Conservation (phyloP, 2,113 vertebrate genomes). For the Pelobates fuscus region DNA sequence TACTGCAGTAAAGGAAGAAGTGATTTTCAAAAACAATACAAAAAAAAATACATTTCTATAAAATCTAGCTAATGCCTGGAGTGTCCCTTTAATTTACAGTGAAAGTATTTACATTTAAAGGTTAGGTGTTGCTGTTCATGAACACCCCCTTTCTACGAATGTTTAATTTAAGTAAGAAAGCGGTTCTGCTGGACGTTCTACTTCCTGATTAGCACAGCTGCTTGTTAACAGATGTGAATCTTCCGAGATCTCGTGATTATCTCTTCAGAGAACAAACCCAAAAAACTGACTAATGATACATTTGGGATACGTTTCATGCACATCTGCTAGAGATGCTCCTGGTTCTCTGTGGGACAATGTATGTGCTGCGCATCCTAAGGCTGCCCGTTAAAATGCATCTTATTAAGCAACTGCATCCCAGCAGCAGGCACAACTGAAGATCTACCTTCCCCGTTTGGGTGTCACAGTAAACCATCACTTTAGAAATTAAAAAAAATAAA, state of each 20-base stretch:
- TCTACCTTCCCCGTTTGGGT: background rate
- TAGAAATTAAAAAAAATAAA: background rate
- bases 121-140: too few species aligned
- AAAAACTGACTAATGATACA: slow-evolving; percentile 15
- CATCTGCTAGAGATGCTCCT: background rate
- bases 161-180: too few species aligned
- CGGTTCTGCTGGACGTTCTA: too few species aligned
- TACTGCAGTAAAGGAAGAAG: too few species aligned
- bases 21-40: too few species aligned
- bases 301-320: background rate
- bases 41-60: too few species aligned
- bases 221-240: background rate
- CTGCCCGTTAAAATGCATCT: slow-evolving; percentile 27
- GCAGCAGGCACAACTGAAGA: background rate
- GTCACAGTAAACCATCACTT: background rate
- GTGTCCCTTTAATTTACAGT: too few species aligned
- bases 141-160: too few species aligned
- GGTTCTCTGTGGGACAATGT: background rate
- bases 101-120: too few species aligned
- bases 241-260: slow-evolving; percentile 19
- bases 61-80: too few species aligned
- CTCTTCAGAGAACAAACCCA: slow-evolving; percentile 25
- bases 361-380: background rate
- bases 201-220: slow-evolving; percentile 6
- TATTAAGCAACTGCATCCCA: slow-evolving; percentile 4